Percentiles rank a stretch among this genome's conserved stretches.
Conservation (phyloP, 2,888 invertebrate species). For the Dynastes grantii region DNA sequence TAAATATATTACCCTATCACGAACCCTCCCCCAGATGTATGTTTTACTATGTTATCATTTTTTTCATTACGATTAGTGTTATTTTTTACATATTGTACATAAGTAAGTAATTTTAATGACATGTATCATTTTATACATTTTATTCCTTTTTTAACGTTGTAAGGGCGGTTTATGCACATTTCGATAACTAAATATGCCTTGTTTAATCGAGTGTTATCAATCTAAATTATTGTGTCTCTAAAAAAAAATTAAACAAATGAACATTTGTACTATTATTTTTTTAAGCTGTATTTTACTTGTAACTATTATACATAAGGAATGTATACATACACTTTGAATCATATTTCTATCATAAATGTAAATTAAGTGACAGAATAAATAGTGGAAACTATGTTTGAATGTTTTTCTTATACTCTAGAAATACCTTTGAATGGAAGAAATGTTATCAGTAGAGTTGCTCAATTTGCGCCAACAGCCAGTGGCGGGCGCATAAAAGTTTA, state of each 20-base stretch:
- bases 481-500: too few relatives aligned
- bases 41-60: constrained; percentile 5
- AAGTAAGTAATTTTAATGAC: constrained; percentile 8
- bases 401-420: not conserved
- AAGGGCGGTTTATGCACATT: not conserved
- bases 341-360: constrained; percentile 16
- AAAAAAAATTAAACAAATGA: not conserved
- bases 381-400: not conserved
- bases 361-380: constrained; percentile 12
- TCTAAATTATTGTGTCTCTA: constrained; percentile 4
- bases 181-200: constrained; percentile 10
- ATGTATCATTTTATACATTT: constrained; percentile 11
- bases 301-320: constrained; percentile 20
- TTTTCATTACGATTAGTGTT: not conserved
- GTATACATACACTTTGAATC: not conserved
- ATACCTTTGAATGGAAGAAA: too few relatives aligned
- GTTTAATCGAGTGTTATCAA: not conserved
- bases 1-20: not conserved
- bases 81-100: not conserved
- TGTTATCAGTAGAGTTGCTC: too few relatives aligned
- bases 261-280: constrained; percentile 30
- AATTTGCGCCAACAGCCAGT: too few relatives aligned
- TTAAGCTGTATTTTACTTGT: constrained; percentile 25
- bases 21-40: not conserved
- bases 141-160: not conserved